phyloP scores from a whole-genome alignment of 2,888 invertebrate species.

The Drosophila birchii region DNA sequence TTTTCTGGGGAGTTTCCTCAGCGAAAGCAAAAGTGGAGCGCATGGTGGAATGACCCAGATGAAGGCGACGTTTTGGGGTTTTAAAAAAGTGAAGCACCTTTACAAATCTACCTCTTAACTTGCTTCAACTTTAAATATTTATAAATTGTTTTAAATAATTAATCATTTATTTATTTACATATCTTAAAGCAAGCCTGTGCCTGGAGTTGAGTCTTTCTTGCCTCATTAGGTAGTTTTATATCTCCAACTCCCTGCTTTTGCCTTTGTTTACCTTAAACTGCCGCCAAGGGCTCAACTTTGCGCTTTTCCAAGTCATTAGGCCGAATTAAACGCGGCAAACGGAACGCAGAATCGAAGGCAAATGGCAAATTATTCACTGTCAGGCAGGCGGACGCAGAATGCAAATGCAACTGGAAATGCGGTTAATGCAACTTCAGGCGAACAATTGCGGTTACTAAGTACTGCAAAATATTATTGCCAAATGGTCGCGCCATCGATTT shows the following conservation, averaged over 20 bases:
- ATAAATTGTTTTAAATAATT: not conserved
- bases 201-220: not conserved
- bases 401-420: conserved; percentile 33
- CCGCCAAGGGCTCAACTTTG: conserved; percentile 63
- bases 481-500: conserved; percentile 57
- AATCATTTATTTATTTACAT: not conserved
- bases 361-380: conserved; percentile 81
- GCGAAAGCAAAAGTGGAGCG: conserved; percentile 9
- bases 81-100: not conserved
- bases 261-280: conserved; percentile 12
- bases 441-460: conserved; percentile 40
- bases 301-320: conserved; percentile 74
- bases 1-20: not conserved
- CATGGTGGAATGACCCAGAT: conserved; percentile 15
- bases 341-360: conserved; percentile 60
- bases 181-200: not conserved
- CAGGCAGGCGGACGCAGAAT: conserved; percentile 60
- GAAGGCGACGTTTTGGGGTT: not conserved
- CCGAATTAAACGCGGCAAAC: conserved; percentile 58
- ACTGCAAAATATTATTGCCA: conserved; percentile 72
- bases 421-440: conserved; percentile 33
- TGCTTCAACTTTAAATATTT: not conserved
- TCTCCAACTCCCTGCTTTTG: not conserved
- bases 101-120: no score
- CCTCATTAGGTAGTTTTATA: conserved; percentile 20